Percentiles rank a stretch among this genome's conserved stretches.
Conservation (phyloP, 2,797 vertebrate genomes). For the Hypotaenidia philippensis region DNA sequence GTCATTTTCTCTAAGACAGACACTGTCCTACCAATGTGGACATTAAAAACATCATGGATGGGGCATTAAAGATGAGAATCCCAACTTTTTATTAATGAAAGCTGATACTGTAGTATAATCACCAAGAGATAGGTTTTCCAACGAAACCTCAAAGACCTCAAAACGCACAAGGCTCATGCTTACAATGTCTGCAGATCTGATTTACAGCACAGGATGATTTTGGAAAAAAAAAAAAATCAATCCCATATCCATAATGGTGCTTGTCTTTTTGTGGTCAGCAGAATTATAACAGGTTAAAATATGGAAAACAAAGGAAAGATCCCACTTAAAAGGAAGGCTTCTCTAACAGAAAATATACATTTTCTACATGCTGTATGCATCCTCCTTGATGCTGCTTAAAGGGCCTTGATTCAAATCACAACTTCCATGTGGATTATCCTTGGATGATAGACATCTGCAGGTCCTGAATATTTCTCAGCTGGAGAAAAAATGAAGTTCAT, state of each 20-base stretch:
- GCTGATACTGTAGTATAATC: neutral
- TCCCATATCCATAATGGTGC: neutral
- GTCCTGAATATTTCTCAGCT: neutral
- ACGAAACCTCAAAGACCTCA: neutral
- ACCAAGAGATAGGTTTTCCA: neutral
- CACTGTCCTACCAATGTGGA: neutral
- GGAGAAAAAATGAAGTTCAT: neutral
- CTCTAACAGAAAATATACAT: neutral
- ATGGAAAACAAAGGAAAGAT: neutral
- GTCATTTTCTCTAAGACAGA: neutral
- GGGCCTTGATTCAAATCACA: neutral
- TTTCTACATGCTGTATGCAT: neutral
- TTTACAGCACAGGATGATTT: neutral
- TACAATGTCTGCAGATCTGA: neutral
- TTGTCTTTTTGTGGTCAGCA: neutral
- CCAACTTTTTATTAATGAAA: neutral
- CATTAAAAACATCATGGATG: neutral
- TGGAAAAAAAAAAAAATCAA: neutral
- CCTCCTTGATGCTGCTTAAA: neutral
- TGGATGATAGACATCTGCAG: neutral
- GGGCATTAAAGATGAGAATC: neutral
- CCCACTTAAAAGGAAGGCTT: neutral
- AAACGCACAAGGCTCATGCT: neutral
- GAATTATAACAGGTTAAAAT: neutral
- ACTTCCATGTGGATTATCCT: neutral